Base-by-base conservation (phyloP, 2,797 vertebrate species). In the Apogon hyalosoma region DNA sequence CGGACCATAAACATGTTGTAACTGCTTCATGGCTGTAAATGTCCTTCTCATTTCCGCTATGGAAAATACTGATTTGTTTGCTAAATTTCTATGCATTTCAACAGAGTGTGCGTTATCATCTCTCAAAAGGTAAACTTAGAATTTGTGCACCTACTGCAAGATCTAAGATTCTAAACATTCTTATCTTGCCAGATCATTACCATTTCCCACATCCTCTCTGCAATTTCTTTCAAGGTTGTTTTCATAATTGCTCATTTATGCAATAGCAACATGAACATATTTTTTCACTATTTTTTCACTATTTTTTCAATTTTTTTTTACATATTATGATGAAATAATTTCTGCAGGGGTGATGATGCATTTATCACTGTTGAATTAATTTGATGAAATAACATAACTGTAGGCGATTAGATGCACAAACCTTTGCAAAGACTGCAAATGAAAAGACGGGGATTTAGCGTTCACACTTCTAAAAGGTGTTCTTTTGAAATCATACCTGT, bases 181-280 rank as follows among this genome's bases (percentile, higher is more conserved):
- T 16, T 54, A 61, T 73, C 55, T 68, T 15, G 7, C 31, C 31
- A 33, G 6, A 33, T 33, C 31, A 7, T 51, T 1, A 31, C 14
- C 14, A 19, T 41, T 11, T 5, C 8, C 54, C 68, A 82, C 72
- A 69, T 78, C 71, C 60, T 62, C 41, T 47, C 1, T 4, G 1
- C 31, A n/a, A 11, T 6, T 28, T 4, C 28, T n/a, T 43, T 62
- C 3, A 31, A 16, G 4, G 0, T 0, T 13, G 14, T 1, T 7
- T 41, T 2, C 28, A 0, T 40, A 11, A 45, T 0, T 6, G 6
- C 18, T 15, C 14, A 41, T 31, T 8, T 2, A 19, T 10, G 11
- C 1, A 58, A 1, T 6, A 14, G 21, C 0, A 3, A 0, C 6
- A 7, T 16, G 1, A 10, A n/a, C 15, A 15, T 11, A 11, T 14